Evolutionary conservation across 1,140 invertebrate species (phyloP).

Genomic region (Listronotus oregonensis): DNA sequence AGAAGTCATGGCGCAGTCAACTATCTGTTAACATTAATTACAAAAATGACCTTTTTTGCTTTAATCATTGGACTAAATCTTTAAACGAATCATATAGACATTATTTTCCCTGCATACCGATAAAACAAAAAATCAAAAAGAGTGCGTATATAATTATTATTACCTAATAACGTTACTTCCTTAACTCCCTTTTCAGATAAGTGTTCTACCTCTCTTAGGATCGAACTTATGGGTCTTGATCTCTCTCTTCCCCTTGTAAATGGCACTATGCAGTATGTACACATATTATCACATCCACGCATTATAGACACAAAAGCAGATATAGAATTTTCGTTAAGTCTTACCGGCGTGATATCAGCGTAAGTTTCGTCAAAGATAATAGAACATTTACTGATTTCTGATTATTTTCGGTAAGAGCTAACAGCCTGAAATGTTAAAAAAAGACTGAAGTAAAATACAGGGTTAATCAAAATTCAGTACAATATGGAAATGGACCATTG

Average conservation of each 20-base stretch:
- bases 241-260: constrained; percentile 91
- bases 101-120: no score
- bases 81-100: no score
- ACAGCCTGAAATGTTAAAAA: constrained; percentile 56
- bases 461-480: no score
- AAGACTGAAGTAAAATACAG: no score
- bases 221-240: constrained; percentile 83
- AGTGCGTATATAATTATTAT: no score
- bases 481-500: no score
- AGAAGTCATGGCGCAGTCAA: no score
- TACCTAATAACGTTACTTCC: constrained; percentile 87
- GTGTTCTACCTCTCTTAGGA: constrained; percentile 74
- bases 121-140: no score
- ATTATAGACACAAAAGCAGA: constrained; percentile 95
- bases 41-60: no score
- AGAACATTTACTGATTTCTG: constrained; percentile 92
- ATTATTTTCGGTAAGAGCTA: constrained; percentile 77
- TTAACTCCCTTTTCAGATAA: constrained; percentile 84
- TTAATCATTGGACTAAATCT: no score
- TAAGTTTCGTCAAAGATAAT: constrained; percentile 97
- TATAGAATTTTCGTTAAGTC: constrained; percentile 76
- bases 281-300: constrained; percentile 99
- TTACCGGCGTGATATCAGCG: constrained; percentile 93
- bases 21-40: no score
- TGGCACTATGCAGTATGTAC: constrained; percentile 93